Base-by-base conservation (phyloP, 2,797 vertebrate genomes). In the Echeneis naucrates region DNA sequence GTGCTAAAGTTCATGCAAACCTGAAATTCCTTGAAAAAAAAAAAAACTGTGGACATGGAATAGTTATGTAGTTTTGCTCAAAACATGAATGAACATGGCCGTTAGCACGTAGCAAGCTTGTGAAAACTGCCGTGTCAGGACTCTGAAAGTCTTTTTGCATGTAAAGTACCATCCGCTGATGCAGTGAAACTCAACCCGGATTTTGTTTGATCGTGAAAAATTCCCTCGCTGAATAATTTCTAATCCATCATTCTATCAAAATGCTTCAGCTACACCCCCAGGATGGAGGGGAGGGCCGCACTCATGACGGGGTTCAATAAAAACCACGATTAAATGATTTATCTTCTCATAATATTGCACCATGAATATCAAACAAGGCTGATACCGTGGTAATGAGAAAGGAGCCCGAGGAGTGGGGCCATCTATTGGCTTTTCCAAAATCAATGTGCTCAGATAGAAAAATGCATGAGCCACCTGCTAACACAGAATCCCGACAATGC, bases 311-410 rank as follows among this genome's bases (percentile, higher is more conserved):
- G 70, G 84, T 89, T 92, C 90, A 88, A 92, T 93, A 85, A 86
- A 87, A 88, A 70, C 77, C 72, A 30, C 92, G 89, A 93, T 92
- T 83, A 93, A 89, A 89, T 67, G 65, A 93, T 94, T 93, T 87
- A 92, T 93, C 91, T 92, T 92, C 86, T 78, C 73, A 74, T 90
- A 88, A 92, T 91, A 87, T 88, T 91, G 85, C 77, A 65, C 84
- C 69, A 68, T 91, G 92, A 89, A 88, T 89, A 89, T 91, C 85
- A 90, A 93, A 82, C 87, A 47, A 80, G 87, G 79, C 75, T 83
- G 85, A 82, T 82, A 64, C 77, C 2, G 57, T 70, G 68, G 80
- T 91, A 91, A 93, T 90, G 90, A 90, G 78, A 89, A 90, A 79
- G 54, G 77, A 84, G 86, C 78, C 66, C 10, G 45, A 83, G 79